A percentile compares a stretch with the other conserved stretches of the same genome.
Evolutionary conservation across 2,888 invertebrate species (phyloP).

Genomic region (Tetragonula carbonaria): DNA sequence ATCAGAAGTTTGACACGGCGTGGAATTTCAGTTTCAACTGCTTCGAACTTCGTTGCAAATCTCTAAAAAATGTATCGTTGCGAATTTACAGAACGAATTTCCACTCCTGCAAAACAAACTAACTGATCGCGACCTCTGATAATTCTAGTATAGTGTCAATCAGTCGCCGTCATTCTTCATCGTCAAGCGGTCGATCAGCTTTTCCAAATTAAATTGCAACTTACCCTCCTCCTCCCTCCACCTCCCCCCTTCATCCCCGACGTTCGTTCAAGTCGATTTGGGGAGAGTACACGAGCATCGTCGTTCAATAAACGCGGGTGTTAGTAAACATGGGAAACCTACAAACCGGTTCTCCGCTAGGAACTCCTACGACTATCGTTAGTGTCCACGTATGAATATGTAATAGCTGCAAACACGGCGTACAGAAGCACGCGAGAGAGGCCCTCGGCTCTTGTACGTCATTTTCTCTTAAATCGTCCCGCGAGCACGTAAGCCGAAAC

Average conservation of each 20-base stretch:
- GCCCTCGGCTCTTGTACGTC: conserved; percentile 25
- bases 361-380: conserved; percentile 67
- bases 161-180: no score
- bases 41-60: no score
- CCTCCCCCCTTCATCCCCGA: no score
- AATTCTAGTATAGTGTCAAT: no score
- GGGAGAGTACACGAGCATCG: conserved; percentile 22
- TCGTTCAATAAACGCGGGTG: conserved; percentile 60
- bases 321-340: conserved; percentile 70
- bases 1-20: no score
- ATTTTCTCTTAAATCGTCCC: conserved; percentile 31
- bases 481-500: conserved; percentile 4
- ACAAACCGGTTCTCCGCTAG: conserved; percentile 65
- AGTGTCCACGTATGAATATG: conserved; percentile 72
- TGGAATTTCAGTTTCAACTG: no score
- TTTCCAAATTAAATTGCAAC: conserved; percentile 1
- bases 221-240: neutral
- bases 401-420: conserved; percentile 56
- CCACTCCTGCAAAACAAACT: no score
- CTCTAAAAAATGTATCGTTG: no score
- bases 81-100: no score
- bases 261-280: conserved; percentile 16
- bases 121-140: no score
- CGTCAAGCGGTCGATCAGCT: neutral
- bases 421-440: conserved; percentile 29